Base-by-base conservation (phyloP, 2,797 vertebrate species). In the Onychomys torridus region DNA sequence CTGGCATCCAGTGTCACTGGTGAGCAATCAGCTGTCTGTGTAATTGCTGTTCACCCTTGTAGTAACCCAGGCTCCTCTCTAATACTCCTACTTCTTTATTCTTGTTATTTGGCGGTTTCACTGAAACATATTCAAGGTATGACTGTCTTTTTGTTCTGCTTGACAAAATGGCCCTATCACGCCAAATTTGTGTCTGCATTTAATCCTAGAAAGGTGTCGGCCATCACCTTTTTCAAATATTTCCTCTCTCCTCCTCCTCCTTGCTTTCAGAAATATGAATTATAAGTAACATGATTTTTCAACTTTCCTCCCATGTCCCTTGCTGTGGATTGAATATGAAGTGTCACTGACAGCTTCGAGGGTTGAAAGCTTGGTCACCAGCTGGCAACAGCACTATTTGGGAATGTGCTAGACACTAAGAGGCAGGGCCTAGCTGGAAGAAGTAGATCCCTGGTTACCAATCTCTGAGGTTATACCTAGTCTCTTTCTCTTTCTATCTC, bases 151-250 rank as follows among this genome's bases (percentile, higher is more conserved):
- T 46, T 27, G 29, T 63, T 82, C 65, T 73, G 25, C 27, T 27
- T 78, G 40, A 83, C 37, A 91, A 85, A 78, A 93, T 75, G 73
- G 9, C 46, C 21, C 43, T 93, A 59, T 40, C 37, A 93, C 34
- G 37, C 19, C 75, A 87, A 37, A 90, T 78, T 73, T 19, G 9
- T 32, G 37, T 77, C 63, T 96, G 83, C 49, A 14, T 96, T 96
- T 93, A 59, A 96, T 89, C 82, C 61, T 82, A 52, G 88, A 67
- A 93, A 81, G 81, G 17, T 49, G 43, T 83, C 81, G 55, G 52
- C 46, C 40, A 49, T 40, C 40, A 6, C 10, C 69, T 87, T 32
- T 93, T 90, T 92, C 81, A 87, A 93, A 92, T 82, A 83, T 23
- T 88, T 25, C 4, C 78, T 88, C 6, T 77, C 49, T 76, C 46